phyloP scores from a whole-genome alignment of 30 jellyfish, hydroid and myxozoan species.

The Aurelia aurita region DNA sequence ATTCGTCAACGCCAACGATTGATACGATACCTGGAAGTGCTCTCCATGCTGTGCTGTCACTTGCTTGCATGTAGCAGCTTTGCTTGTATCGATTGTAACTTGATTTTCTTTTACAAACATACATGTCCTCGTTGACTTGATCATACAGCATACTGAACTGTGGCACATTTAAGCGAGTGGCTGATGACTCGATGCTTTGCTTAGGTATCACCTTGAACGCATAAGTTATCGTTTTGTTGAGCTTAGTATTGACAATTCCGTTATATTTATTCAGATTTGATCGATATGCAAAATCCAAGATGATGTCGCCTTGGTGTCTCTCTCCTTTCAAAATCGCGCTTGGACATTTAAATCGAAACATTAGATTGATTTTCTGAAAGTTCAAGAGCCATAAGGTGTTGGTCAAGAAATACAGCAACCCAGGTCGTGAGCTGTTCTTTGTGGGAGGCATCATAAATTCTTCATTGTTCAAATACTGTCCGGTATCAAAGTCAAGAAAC shows the following conservation, averaged over 20 bases:
- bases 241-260: neutral
- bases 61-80: conserved; percentile 3
- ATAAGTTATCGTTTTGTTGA: neutral
- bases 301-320: neutral
- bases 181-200: neutral
- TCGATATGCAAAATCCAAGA: neutral
- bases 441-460: neutral
- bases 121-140: conserved; percentile 22
- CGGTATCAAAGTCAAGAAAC: neutral
- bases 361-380: neutral
- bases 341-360: neutral
- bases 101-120: conserved; percentile 10
- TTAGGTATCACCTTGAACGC: neutral
- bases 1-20: conserved; percentile 12
- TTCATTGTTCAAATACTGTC: neutral
- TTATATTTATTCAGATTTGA: conserved; percentile 5
- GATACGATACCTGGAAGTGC: conserved; percentile 8
- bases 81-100: neutral
- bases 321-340: conserved; percentile 1
- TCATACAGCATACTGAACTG: conserved; percentile 22
- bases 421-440: neutral
- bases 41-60: neutral
- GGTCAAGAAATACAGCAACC: neutral
- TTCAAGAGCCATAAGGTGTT: neutral
- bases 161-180: conserved; percentile 2